Conservation (phyloP, 1,140 invertebrate genomes). For the Tenebrio molitor region DNA sequence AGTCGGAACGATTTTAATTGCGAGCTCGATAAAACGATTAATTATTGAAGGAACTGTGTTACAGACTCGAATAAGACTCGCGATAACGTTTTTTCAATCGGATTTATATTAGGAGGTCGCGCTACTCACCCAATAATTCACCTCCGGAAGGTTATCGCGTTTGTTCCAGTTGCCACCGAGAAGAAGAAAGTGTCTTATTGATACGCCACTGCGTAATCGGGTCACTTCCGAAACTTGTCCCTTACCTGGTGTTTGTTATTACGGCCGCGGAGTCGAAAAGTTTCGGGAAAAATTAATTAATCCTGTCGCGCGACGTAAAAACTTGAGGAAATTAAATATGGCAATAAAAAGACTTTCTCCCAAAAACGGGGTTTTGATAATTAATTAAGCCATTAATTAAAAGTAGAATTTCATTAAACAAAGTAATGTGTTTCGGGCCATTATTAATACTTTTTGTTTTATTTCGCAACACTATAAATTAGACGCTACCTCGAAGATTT, state of each 20-base stretch:
- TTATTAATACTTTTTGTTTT: slow-evolving; percentile 37
- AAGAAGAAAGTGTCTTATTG: slow-evolving; percentile 14
- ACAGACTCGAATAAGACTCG: background rate
- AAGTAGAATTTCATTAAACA: slow-evolving; percentile 28
- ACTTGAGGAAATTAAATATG: slow-evolving; percentile 19
- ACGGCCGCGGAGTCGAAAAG: slow-evolving; percentile 13
- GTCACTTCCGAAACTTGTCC: slow-evolving; percentile 9
- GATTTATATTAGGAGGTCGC: slow-evolving; percentile 10
- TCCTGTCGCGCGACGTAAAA: slow-evolving; percentile 10
- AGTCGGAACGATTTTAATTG: too few relatives aligned
- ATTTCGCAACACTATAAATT: slow-evolving; percentile 10
- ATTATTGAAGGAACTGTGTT: slow-evolving; percentile 9
- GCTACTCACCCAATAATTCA: background rate
- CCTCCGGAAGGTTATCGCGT: slow-evolving; percentile 11
- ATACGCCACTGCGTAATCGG: slow-evolving; percentile 20
- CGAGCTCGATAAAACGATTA: background rate
- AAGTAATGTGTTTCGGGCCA: slow-evolving; percentile 1
- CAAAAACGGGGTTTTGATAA: slow-evolving; percentile 3
- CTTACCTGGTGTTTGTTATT: slow-evolving; percentile 22
- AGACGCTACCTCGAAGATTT: slow-evolving; percentile 13
- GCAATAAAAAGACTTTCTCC: slow-evolving; percentile 25
- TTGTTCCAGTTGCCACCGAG: slow-evolving; percentile 5
- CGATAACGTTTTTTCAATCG: slow-evolving; percentile 9
- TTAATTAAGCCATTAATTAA: slow-evolving; percentile 39
- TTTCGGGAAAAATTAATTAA: slow-evolving; percentile 31